A percentile compares a stretch with the other conserved stretches of the same genome.
Conservation (phyloP, 2,888 invertebrate genomes). For the Dryocosmus kuriphilus region DNA sequence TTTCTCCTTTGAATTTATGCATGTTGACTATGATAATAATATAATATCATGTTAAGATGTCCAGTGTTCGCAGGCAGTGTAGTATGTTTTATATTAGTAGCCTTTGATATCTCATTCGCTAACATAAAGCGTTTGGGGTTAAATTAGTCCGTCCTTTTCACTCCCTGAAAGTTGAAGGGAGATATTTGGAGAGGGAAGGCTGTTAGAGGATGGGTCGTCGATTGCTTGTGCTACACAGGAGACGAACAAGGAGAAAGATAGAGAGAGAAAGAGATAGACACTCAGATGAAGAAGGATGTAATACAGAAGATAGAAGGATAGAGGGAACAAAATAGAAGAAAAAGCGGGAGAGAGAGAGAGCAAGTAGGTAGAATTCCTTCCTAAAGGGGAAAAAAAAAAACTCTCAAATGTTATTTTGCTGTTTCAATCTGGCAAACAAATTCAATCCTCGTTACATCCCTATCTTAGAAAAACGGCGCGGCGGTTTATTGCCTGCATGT, state of each 20-base stretch:
- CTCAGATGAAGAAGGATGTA: too few relatives aligned
- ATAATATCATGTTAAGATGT: slow-evolving; percentile 57
- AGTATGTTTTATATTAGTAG: slow-evolving; percentile 54
- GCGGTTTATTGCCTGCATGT: slow-evolving; percentile 26
- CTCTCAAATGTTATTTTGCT: background rate
- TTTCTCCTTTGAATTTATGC: slow-evolving; percentile 65
- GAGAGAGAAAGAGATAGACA: background rate
- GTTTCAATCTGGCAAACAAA: background rate
- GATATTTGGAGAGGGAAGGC: background rate
- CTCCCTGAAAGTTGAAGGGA: background rate
- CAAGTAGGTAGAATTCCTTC: background rate
- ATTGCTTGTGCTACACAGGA: background rate
- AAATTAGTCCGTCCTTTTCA: slow-evolving; percentile 53
- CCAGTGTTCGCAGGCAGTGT: slow-evolving; percentile 62
- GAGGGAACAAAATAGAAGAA: too few relatives aligned
- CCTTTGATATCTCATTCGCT: slow-evolving; percentile 65
- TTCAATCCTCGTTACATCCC: background rate
- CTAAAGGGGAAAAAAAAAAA: background rate
- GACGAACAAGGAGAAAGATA: background rate
- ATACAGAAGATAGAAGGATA: too few relatives aligned
- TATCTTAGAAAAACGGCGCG: slow-evolving; percentile 15
- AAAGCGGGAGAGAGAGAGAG: too few relatives aligned
- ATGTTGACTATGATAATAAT: slow-evolving; percentile 67
- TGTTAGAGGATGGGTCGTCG: slow-evolving; percentile 2
- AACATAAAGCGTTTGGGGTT: slow-evolving; percentile 53